Base-by-base conservation (phyloP, 1,140 invertebrate genomes). In the Homalodisca vitripennis region DNA sequence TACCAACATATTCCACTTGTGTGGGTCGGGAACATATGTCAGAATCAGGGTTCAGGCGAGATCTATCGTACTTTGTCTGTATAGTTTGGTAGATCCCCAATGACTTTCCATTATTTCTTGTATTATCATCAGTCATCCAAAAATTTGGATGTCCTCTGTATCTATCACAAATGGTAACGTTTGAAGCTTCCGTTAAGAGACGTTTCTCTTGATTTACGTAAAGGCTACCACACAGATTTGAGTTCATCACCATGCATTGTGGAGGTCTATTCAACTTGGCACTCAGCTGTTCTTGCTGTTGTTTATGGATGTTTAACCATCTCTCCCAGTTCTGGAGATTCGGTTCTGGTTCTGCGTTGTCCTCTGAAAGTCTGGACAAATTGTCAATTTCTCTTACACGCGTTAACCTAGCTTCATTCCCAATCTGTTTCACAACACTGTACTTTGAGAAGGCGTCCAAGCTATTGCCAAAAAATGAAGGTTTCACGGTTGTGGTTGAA, bases 261-360 rank as follows among this genome's bases (percentile, higher is more conserved):
- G 55, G 24, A 10, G 55, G 55, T 24, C 55, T 26, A 10, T 60
- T 60, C n/a, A 60, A 30, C 6, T 6, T 60, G 10, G 14, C 29
- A n/a, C 55, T 60, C 26, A 60, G 26, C 2, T 27, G 13, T 13
- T 60, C 55, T 60, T 60, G 55, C n/a, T 60, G 55, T n/a, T 60
- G 14, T 27, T 29, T 26, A 27, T 60, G 55, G 10, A 60, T 60
- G 55, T 60, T 24, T 26, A 60, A 24, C 55, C 55, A 60, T 60
- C 26, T 60, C 24, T 60, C 24, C 55, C 55, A 60, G 26, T 60
- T 60, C 29, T 13, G 22, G 6, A 60, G 29, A 6, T 13, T 10
- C 10, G 55, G 29, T 27, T 60, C 14, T 6, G 55, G 6, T 60
- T 60, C 26, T 27, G 6, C 34, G 6, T 10, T 10, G 34, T 10